Evolutionary conservation across 2,888 invertebrate species (phyloP).

Genomic region (Xylocampa areola): DNA sequence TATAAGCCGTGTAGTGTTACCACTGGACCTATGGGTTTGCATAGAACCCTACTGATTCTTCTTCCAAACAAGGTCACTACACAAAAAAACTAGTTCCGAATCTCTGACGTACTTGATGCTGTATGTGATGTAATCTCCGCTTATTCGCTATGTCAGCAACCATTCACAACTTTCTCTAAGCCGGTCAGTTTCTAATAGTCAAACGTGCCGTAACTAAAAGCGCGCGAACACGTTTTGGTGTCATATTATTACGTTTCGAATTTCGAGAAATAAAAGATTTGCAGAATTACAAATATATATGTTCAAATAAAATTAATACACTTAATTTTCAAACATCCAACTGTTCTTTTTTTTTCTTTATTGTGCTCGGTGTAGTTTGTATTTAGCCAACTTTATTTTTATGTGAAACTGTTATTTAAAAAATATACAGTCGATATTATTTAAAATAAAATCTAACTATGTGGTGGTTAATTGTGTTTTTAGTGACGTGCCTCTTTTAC

Average conservation of each 20-base stretch:
- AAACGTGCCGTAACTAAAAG: constrained; percentile 47
- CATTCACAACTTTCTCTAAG: constrained; percentile 62
- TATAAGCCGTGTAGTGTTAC: no score
- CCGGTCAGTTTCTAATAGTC: constrained; percentile 47
- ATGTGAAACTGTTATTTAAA: no score
- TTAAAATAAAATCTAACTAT: constrained; percentile 45
- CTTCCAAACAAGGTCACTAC: constrained; percentile 33
- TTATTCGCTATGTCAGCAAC: constrained; percentile 44
- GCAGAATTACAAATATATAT: background rate
- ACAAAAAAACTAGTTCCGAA: constrained; percentile 25
- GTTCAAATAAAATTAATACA: background rate
- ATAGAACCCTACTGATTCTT: no score
- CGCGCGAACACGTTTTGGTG: constrained; percentile 29
- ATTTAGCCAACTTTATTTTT: no score
- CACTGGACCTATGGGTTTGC: no score
- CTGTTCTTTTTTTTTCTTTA: background rate
- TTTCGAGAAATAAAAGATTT: background rate
- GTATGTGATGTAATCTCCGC: constrained; percentile 37
- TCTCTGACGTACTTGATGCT: constrained; percentile 34
- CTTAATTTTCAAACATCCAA: constrained; percentile 2
- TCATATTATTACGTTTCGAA: background rate
- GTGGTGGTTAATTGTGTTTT: constrained; percentile 67
- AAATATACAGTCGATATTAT: no score
- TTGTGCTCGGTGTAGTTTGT: background rate
- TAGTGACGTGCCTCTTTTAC: constrained; percentile 67